phyloP scores from a whole-genome alignment of 2,113 vertebrate genomes.

The Urocynchramus pylzowi region DNA sequence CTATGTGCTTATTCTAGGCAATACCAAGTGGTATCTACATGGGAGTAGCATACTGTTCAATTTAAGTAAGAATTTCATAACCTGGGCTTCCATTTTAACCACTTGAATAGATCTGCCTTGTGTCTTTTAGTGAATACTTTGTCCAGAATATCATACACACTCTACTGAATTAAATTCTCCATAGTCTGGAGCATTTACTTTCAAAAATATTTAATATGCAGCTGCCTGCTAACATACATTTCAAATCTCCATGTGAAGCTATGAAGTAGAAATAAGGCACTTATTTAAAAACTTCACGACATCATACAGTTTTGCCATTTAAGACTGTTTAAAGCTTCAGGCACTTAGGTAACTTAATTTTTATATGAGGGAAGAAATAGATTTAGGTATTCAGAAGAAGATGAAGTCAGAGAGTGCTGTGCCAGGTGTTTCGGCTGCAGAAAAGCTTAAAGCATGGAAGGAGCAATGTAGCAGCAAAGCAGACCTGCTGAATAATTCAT shows the following conservation, averaged over 20 bases:
- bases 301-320: background rate
- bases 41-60: background rate
- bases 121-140: constrained; percentile 45
- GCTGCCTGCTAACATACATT: background rate
- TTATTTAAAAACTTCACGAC: background rate
- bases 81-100: background rate
- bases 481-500: constrained; percentile 75
- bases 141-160: constrained; percentile 1
- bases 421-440: constrained; percentile 63
- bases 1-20: background rate
- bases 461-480: constrained; percentile 48
- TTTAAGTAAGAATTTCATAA: background rate
- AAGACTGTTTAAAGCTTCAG: constrained; percentile 2
- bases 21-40: background rate
- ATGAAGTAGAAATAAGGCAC: background rate
- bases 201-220: background rate
- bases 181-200: background rate
- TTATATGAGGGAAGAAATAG: background rate
- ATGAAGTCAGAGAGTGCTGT: constrained; percentile 42
- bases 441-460: constrained; percentile 54
- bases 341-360: constrained; percentile 42
- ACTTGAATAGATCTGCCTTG: background rate
- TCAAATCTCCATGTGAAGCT: background rate
- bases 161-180: constrained; percentile 8
- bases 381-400: constrained; percentile 45